Conservation (phyloP, 2,888 invertebrate species). For the Andrena chrysosceles region DNA sequence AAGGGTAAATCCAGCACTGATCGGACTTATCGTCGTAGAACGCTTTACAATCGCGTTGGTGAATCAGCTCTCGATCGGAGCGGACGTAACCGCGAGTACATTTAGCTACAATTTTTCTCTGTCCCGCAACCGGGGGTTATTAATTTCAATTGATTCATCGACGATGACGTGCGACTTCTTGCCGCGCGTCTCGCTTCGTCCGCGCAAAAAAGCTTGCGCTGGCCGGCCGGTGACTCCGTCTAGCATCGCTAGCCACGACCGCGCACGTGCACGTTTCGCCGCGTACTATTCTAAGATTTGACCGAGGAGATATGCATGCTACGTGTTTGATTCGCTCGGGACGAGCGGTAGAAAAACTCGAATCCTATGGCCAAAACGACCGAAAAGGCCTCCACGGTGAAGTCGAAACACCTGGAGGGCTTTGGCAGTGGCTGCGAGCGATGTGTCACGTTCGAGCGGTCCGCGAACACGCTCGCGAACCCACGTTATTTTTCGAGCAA, state of each 20-base stretch:
- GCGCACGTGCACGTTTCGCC: conserved; percentile 16
- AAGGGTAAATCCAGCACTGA: too few relatives aligned
- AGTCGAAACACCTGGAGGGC: background rate
- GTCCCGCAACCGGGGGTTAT: conserved; percentile 1
- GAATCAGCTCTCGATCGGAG: conserved; percentile 9
- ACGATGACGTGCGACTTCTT: conserved; percentile 2
- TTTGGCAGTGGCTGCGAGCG: background rate
- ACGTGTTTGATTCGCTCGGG: conserved; percentile 10
- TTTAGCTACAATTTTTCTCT: background rate
- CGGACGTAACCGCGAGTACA: background rate
- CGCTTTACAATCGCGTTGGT: background rate
- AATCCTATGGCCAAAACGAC: background rate
- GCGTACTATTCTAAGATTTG: conserved; percentile 62
- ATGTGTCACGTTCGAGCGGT: background rate
- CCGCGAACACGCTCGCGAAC: background rate
- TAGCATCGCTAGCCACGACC: conserved; percentile 13
- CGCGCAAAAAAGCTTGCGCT: background rate
- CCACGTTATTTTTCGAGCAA: background rate
- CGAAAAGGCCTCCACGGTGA: background rate
- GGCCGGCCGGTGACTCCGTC: background rate
- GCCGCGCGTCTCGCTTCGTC: background rate
- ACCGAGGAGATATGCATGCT: conserved; percentile 63
- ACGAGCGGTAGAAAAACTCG: conserved; percentile 7
- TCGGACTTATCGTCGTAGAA: too few relatives aligned
- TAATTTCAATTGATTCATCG: conserved; percentile 46